These are phyloP conservation scores for Thinocorus orbignyianus DNA, from an alignment of 2,113 vertebrate genomes.

Conservation along the genomic window DNA sequence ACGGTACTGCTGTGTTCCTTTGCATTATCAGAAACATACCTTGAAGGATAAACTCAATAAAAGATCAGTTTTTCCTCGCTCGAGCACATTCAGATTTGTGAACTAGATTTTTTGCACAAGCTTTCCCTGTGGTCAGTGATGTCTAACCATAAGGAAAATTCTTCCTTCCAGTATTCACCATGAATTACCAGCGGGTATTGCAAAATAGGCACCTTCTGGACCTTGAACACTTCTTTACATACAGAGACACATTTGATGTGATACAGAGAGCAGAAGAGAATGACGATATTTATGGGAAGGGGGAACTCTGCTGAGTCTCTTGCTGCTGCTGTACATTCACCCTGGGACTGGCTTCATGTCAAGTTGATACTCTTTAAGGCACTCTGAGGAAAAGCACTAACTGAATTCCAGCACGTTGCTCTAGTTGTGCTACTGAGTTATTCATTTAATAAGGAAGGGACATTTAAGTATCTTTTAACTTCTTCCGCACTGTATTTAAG, in stretches of 20 bases:
- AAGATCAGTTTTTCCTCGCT: neutral
- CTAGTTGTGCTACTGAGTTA: neutral
- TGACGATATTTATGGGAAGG: neutral
- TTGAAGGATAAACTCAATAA: neutral
- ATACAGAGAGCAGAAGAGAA: neutral
- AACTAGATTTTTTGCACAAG: neutral
- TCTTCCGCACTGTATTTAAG: neutral
- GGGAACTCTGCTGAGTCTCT: neutral
- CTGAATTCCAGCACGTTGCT: neutral
- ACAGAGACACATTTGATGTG: neutral
- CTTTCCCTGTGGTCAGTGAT: neutral
- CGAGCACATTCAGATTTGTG: neutral
- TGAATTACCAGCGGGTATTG: neutral
- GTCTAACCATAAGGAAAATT: neutral
- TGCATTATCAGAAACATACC: neutral
- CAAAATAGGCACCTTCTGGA: neutral
- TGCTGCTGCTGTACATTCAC: neutral
- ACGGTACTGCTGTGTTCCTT: neutral
- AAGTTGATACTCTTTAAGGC: neutral
- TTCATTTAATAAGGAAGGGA: neutral
- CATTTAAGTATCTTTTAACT: neutral
- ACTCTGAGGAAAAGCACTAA: neutral
- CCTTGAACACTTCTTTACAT: neutral
- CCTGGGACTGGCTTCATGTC: neutral
- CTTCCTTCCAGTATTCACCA: neutral